Base-by-base conservation (phyloP, 2,797 vertebrate genomes). In the Myotis pilosus region DNA sequence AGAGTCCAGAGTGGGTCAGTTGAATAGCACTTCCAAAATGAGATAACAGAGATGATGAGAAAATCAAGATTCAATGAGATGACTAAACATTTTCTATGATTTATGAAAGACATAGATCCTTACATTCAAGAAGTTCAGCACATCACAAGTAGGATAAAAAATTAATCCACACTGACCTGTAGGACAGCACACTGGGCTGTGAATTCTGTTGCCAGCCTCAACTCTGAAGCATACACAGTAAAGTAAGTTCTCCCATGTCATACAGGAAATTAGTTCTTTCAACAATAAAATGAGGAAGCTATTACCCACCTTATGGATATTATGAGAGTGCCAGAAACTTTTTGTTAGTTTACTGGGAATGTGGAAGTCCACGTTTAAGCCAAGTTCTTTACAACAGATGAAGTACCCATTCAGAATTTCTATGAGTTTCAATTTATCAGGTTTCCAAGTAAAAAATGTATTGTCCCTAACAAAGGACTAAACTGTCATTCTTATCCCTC, bases 221-320 rank as follows among this genome's bases (percentile, higher is more conserved):
- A 79, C 9, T 69, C 33, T 83, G 57, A 96, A 89, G 16, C 10
- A 96, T 55, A 25, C 3, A 83, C 10, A 36, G 38, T 81, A 80
- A 93, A 87, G 47, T 53, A 60, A 44, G n/a, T 91, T 92, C 33
- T 64, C 44, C 15, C 66, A 12, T 41, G 8, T 85, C 25, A 90
- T 47, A 68, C 7, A 66, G 51, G 71, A 44, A 89, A 33, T 68
- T 92, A 93, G 23, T 87, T 92, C 13, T 51, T 87, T 89, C 76
- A 94, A 30, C 9, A 78, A 28, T 82, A 79, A 96, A 64, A 87
- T 80, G 38, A 87, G 53, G 57, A 94, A 87, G 96, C 36, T 15
- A 83, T 80, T 83, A 85, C 23, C 3, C 66, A 68, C 12, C 16
- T 74, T 90, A 68, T 44, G 10, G 41, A 38, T 6, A 49, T 87